phyloP scores from a whole-genome alignment of 2,888 invertebrate genomes.

The Isoperla grammatica region DNA sequence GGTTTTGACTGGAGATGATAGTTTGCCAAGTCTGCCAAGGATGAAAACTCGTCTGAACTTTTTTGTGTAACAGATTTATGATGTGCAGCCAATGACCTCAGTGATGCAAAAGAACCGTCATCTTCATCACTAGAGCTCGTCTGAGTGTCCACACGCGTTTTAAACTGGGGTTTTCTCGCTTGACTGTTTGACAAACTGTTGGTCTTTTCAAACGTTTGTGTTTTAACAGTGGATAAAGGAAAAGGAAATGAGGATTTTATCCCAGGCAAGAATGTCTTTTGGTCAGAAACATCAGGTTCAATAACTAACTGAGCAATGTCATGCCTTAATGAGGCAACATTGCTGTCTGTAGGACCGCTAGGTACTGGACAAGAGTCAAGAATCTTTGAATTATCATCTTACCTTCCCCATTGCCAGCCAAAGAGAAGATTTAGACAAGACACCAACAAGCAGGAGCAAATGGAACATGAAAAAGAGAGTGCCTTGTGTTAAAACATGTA shows the following conservation, averaged over 20 bases:
- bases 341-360: background rate
- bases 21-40: constrained; percentile 32
- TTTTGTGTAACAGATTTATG: background rate
- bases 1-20: constrained; percentile 27
- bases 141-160: background rate
- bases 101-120: constrained; percentile 10
- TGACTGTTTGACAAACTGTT: too few species aligned
- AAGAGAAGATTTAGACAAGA: constrained; percentile 28
- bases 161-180: constrained; percentile 3
- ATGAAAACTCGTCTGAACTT: constrained; percentile 26
- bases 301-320: background rate
- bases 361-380: background rate
- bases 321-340: background rate
- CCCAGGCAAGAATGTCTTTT: too few species aligned
- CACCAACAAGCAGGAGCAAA: constrained; percentile 24
- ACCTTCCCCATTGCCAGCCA: constrained; percentile 45
- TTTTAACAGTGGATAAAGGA: too few species aligned
- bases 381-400: constrained; percentile 41
- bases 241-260: too few species aligned
- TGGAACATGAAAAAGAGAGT: constrained; percentile 9
- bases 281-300: background rate
- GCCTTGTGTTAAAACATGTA: constrained; percentile 12
- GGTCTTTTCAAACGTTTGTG: too few species aligned
- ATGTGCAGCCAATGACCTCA: constrained; percentile 15
- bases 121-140: constrained; percentile 15